A percentile compares a stretch with the other conserved stretches of the same genome.
phyloP scores from a whole-genome alignment of 2,888 invertebrate species.

The Ecdyonurus torrentis region DNA sequence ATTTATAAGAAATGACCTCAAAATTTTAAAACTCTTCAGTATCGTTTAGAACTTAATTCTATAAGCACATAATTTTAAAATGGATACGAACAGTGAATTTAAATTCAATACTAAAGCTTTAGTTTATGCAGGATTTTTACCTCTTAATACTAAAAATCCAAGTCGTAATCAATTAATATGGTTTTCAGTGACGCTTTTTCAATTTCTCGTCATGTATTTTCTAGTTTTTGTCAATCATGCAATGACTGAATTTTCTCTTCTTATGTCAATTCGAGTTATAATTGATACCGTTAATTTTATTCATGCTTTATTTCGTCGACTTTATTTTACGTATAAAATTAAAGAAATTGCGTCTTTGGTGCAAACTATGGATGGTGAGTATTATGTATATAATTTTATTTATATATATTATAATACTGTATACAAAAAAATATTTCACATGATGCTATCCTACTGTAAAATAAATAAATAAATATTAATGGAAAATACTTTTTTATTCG shows the following conservation, averaged over 20 bases:
- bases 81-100: too few species aligned
- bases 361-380: not conserved
- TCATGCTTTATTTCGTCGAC: not conserved
- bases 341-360: not conserved
- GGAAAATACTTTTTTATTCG: too few species aligned
- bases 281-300: not conserved
- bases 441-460: too few species aligned
- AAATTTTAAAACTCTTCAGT: too few species aligned
- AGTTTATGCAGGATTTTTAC: not conserved
- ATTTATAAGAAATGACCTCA: too few species aligned
- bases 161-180: not conserved
- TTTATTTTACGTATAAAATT: not conserved
- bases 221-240: not conserved
- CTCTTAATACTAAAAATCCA: not conserved
- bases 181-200: not conserved
- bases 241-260: not conserved
- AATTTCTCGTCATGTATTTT: not conserved
- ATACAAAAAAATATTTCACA: not conserved
- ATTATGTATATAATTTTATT: not conserved
- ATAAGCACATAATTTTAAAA: too few species aligned
- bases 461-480: too few species aligned
- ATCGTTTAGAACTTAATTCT: too few species aligned
- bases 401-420: not conserved
- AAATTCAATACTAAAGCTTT: not conserved
- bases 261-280: not conserved